phyloP scores from a whole-genome alignment of 2,888 invertebrate species.

The Agriopis leucophaearia region DNA sequence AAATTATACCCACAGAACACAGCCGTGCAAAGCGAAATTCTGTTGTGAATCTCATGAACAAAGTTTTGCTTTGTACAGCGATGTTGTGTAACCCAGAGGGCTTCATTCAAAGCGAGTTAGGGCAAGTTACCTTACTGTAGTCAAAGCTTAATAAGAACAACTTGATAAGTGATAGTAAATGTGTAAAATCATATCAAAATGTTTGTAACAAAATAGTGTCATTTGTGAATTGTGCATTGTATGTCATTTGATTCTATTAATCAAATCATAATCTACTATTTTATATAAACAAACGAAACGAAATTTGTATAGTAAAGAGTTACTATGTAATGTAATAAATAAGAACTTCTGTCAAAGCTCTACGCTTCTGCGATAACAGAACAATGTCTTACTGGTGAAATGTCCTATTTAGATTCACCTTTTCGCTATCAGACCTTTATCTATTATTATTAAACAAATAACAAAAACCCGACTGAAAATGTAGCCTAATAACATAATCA shows the following conservation, averaged over 20 bases:
- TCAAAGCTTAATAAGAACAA: conserved; percentile 36
- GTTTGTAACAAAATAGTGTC: conserved; percentile 54
- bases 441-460: too few species aligned
- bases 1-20: conserved; percentile 6
- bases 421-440: conserved; percentile 36
- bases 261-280: conserved; percentile 41
- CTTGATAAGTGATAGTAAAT: conserved; percentile 42
- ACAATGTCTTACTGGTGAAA: conserved; percentile 52
- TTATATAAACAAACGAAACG: conserved; percentile 39
- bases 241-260: conserved; percentile 49
- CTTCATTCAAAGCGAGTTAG: conserved; percentile 11
- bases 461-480: too few species aligned
- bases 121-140: conserved; percentile 25
- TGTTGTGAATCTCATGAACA: conserved; percentile 16
- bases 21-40: conserved; percentile 19
- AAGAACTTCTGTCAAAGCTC: conserved; percentile 38
- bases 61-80: conserved; percentile 24
- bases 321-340: conserved; percentile 37
- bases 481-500: too few species aligned
- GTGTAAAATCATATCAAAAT: conserved; percentile 67
- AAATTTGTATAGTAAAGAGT: conserved; percentile 41
- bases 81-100: conserved; percentile 22
- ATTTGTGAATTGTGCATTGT: conserved; percentile 51
- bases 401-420: conserved; percentile 33
- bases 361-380: conserved; percentile 37